These are phyloP conservation scores for Molossus alvarezi DNA, from an alignment of 2,797 vertebrate species.

Conservation along the genomic window DNA sequence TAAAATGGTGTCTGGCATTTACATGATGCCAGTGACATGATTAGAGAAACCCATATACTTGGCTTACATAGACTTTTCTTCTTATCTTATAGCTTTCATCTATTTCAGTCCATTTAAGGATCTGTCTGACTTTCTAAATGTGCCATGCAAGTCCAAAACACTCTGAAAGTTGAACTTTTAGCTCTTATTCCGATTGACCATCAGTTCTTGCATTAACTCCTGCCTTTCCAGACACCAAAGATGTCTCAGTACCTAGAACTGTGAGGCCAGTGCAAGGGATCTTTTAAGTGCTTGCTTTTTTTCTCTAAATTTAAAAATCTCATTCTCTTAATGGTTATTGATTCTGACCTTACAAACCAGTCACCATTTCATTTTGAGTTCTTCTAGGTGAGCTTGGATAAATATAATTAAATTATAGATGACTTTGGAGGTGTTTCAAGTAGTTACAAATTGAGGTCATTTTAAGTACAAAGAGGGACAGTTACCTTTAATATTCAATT, in stretches of 20 bases:
- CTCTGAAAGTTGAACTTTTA: slow-evolving; percentile 57
- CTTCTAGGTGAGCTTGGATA: slow-evolving; percentile 82
- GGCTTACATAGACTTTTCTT: slow-evolving; percentile 56
- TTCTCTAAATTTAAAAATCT: slow-evolving; percentile 81
- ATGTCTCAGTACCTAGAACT: slow-evolving; percentile 72
- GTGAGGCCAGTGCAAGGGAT: slow-evolving; percentile 67
- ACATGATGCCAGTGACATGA: slow-evolving; percentile 79
- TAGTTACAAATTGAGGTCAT: slow-evolving; percentile 86
- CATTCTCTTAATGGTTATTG: slow-evolving; percentile 89
- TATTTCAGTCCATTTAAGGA: slow-evolving; percentile 59
- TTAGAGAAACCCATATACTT: slow-evolving; percentile 68
- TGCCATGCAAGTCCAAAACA: slow-evolving; percentile 35
- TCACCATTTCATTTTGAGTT: slow-evolving; percentile 87
- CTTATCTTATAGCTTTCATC: slow-evolving; percentile 68
- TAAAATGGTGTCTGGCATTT: slow-evolving; percentile 84
- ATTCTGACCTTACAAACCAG: slow-evolving; percentile 87
- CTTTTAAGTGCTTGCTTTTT: slow-evolving; percentile 75
- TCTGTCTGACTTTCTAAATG: slow-evolving; percentile 39
- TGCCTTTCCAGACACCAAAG: slow-evolving; percentile 7
- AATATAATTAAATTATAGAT: slow-evolving; percentile 85
- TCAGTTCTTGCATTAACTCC: slow-evolving; percentile 60
- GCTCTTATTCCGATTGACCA: slow-evolving; percentile 32
- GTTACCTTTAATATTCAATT: slow-evolving; percentile 65
- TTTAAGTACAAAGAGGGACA: slow-evolving; percentile 70
- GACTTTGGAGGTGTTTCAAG: slow-evolving; percentile 81